Evolutionary conservation across 2,113 vertebrate genomes (phyloP).

Genomic region (Cheilinus undulatus): DNA sequence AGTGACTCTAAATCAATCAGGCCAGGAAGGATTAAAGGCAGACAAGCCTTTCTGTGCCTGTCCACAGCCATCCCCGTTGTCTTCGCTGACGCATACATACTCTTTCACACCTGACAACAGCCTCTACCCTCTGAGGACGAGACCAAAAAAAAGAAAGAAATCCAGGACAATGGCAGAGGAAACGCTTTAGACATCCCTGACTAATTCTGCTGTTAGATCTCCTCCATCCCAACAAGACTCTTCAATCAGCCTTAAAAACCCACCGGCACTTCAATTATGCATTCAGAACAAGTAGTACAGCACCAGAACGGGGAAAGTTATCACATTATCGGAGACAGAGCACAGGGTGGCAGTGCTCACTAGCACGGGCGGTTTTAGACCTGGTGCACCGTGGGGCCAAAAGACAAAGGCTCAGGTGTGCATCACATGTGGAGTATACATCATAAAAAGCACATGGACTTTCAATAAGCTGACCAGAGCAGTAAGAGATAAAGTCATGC

Average conservation of each 20-base stretch:
- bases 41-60: constrained; percentile 57
- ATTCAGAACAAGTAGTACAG: constrained; percentile 64
- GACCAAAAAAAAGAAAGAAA: constrained; percentile 24
- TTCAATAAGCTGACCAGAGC: too few species aligned
- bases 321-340: constrained; percentile 32
- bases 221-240: constrained; percentile 62
- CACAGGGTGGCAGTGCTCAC: constrained; percentile 28
- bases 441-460: too few species aligned
- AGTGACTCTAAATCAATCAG: constrained; percentile 76
- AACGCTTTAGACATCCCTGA: constrained; percentile 52
- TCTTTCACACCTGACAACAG: constrained; percentile 64
- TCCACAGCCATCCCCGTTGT: constrained; percentile 41
- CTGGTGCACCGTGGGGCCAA: too few species aligned
- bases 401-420: too few species aligned
- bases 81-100: constrained; percentile 40
- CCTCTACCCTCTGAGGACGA: constrained; percentile 22
- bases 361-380: too few species aligned
- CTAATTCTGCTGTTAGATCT: constrained; percentile 66
- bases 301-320: constrained; percentile 41
- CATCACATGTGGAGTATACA: too few species aligned
- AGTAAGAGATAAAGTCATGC: too few species aligned
- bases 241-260: constrained; percentile 67
- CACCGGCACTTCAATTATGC: constrained; percentile 73
- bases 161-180: constrained; percentile 14
- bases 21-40: constrained; percentile 65